These are phyloP conservation scores for Blastobasis lacticolella DNA, from an alignment of 2,888 invertebrate genomes.

Conservation along the genomic window DNA sequence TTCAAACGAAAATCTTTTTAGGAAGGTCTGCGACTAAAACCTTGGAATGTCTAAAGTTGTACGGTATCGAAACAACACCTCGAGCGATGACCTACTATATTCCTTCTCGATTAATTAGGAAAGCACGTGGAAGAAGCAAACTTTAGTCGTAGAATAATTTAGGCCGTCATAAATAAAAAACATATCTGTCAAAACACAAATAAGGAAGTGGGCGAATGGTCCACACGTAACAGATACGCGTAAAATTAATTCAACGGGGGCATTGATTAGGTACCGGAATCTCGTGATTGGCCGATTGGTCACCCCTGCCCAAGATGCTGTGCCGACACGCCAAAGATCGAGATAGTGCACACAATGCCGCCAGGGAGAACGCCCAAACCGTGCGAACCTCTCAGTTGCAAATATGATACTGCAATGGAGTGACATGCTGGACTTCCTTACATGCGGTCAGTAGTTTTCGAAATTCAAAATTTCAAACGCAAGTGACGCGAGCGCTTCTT, in stretches of 20 bases:
- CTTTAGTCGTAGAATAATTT: background rate
- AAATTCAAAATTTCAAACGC: conserved; percentile 10
- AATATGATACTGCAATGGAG: conserved; percentile 66
- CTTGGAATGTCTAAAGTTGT: no score
- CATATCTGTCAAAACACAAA: background rate
- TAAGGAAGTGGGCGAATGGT: no score
- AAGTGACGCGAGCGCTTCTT: background rate
- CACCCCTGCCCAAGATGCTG: conserved; percentile 6
- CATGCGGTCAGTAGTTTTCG: conserved; percentile 57
- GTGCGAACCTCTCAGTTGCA: conserved; percentile 57
- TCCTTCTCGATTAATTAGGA: no score
- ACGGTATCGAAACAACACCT: no score
- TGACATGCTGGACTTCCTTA: conserved; percentile 65
- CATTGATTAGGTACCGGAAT: no score
- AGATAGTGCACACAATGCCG: conserved; percentile 48
- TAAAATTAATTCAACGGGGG: no score
- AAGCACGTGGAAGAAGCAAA: no score
- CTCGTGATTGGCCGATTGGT: no score
- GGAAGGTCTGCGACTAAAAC: no score
- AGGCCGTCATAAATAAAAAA: background rate
- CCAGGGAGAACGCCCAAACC: conserved; percentile 32
- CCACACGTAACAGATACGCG: no score
- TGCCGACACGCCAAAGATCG: conserved; percentile 33
- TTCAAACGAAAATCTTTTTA: no score
- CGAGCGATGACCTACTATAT: no score